A percentile compares a stretch with the other conserved stretches of the same genome.
These are phyloP conservation scores for Cantharis nigra DNA, from an alignment of 2,888 invertebrate genomes.

Conservation along the genomic window DNA sequence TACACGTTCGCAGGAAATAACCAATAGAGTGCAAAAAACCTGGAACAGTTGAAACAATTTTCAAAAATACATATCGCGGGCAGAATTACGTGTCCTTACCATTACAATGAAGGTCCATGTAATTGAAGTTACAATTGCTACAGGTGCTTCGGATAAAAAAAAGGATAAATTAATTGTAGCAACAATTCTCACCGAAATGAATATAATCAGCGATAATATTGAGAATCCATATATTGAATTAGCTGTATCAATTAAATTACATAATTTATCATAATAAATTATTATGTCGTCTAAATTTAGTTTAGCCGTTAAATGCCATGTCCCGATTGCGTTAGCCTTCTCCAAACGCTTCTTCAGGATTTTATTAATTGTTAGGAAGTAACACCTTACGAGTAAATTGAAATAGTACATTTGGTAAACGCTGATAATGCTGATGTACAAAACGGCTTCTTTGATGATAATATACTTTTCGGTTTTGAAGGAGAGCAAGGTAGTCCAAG, in stretches of 20 bases:
- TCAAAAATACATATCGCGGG: no score
- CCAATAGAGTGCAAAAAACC: not conserved
- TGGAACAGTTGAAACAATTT: not conserved
- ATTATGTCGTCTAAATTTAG: not conserved
- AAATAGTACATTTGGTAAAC: constrained; percentile 2
- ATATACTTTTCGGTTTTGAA: not conserved
- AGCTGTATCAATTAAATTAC: constrained; percentile 19
- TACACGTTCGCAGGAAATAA: not conserved
- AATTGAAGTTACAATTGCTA: not conserved
- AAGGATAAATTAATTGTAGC: constrained; percentile 49
- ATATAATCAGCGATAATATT: not conserved
- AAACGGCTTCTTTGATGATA: not conserved
- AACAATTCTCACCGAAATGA: not conserved
- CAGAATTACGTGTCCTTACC: not conserved
- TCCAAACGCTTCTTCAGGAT: not conserved
- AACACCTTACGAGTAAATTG: not conserved
- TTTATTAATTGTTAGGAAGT: not conserved
- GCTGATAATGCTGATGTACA: not conserved
- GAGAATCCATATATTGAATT: constrained; percentile 38
- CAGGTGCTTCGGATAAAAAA: constrained; percentile 36
- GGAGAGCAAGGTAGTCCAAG: not conserved
- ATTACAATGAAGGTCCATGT: not conserved
- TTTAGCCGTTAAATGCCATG: not conserved
- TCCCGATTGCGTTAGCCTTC: not conserved
- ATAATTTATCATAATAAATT: constrained; percentile 30